Evolutionary conservation across 2,113 vertebrate genomes (phyloP).

Genomic region (Tachysurus fulvidraco): DNA sequence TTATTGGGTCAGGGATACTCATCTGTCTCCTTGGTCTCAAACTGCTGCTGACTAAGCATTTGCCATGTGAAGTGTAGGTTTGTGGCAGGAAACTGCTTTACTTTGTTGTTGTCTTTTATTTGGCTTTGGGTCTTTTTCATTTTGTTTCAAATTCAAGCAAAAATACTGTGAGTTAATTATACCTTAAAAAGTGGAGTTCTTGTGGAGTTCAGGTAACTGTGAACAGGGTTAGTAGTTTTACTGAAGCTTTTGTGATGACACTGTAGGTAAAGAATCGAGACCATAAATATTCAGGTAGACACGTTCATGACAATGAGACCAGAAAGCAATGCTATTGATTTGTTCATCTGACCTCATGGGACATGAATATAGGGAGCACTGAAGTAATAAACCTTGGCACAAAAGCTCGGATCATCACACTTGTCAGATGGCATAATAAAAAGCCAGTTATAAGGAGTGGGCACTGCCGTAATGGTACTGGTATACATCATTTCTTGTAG

Average conservation of each 20-base stretch:
- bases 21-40: background rate
- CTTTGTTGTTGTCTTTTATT: background rate
- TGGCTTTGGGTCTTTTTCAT: background rate
- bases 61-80: background rate
- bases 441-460: background rate
- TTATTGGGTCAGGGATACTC: background rate
- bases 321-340: no score
- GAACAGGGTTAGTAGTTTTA: background rate
- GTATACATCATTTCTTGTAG: background rate
- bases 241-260: background rate
- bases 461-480: background rate
- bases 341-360: background rate
- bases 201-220: background rate
- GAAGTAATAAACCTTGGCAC: background rate
- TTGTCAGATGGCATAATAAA: background rate
- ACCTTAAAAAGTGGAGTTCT: background rate
- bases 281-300: background rate
- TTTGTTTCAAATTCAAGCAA: background rate
- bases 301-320: background rate
- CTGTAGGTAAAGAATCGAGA: background rate
- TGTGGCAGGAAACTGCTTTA: background rate
- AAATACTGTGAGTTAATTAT: no score
- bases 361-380: background rate
- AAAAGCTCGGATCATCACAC: background rate
- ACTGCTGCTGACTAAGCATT: background rate